Evolutionary conservation across 1,140 invertebrate genomes (phyloP), one percentile per base, ranked within the genome.

Genomic region (Antheraea mylitta): DNA sequence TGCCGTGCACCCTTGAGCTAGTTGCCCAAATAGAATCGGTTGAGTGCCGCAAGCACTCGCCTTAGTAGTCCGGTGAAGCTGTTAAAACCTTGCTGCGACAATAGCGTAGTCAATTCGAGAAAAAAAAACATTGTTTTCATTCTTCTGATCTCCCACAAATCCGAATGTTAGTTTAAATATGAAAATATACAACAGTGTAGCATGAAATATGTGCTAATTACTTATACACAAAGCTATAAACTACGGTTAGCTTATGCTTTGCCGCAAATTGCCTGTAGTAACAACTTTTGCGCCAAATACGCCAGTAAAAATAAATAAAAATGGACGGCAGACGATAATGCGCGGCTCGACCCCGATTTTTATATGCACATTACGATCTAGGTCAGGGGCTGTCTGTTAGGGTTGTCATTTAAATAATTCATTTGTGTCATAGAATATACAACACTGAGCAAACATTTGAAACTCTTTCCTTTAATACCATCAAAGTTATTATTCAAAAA

Each of bases 321-420:
- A 69, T 61, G 67, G 45, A 53, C 45, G 45, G 64, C 45, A 66
- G 10, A 67, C 58, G 58, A 61, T 70, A 74, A 71, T 72, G 64
- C 60, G 48, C 63, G 38, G 58, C 63, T 63, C 67, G 67, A 64
- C 67, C 71, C 19, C 22, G 64, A 68, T 77, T 69, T 72, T 67
- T 63, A 67, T 68, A 70, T 72, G 66, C 58, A 69, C 68, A 58
- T 70, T 68, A 72, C 68, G 69, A 74, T 77, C 19, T 74, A 18
- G 75, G 75, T 77, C 75, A 77, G 37, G 72, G 75, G 45, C 66
- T 69, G 19, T 22, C 45, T n/a, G 22, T 30, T 63, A 63, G 61
- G 30, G 61, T 36, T 63, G 61, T 36, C 61, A 36, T 37, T 63
- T 30, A 53, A 53, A 53, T 53, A 61, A 61, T 61, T 61, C 18